Base-by-base conservation (phyloP, 2,888 invertebrate species). In the Rosalia funebris region DNA sequence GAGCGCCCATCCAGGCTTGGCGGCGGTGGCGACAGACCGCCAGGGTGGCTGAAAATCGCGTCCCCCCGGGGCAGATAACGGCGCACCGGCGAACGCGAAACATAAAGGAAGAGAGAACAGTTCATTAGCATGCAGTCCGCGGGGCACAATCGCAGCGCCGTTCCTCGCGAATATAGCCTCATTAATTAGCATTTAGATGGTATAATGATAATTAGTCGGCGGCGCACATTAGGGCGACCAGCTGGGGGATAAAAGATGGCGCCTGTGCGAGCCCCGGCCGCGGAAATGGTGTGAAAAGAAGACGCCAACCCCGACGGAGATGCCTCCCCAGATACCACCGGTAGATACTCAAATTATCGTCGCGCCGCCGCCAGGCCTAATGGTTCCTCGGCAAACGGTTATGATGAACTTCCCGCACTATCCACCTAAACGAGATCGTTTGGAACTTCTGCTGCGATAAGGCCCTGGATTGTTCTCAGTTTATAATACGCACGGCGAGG, bases 101-200 rank as follows among this genome's bases (percentile, higher is more conserved):
- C 60, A 66, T 63, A 61, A 64, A 60, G 60, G 57, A 60, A 68
- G 69, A 64, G 66, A 66, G 69, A 60, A 71, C 75, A 76, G 72
- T 78, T 80, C 79, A 82, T 83, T 82, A 82, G 81, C 81, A 82
- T 82, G 75, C 80, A 72, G 78, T 75, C 79, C 79, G 76, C 74
- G 73, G 78, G 79, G 78, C 74, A 72, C 76, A 75, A 79, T 78
- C 79, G 77, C 76, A 71, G 77, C 76, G 74, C 74, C 75, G 78
- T 77, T 77, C 78, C 75, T 74, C 76, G 78, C 79, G 81, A 82
- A 81, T 81, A 82, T 81, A 78, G 80, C 80, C 75, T 79, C 82
- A 83, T 83, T 83, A 83, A 83, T 83, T 83, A 83, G 83, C 83
- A 82, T 83, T 83, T 83, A 83, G 83, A 83, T 83, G 81, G 82